Evolutionary conservation across 2,797 vertebrate genomes (phyloP).

Genomic region (Podargus strigoides): DNA sequence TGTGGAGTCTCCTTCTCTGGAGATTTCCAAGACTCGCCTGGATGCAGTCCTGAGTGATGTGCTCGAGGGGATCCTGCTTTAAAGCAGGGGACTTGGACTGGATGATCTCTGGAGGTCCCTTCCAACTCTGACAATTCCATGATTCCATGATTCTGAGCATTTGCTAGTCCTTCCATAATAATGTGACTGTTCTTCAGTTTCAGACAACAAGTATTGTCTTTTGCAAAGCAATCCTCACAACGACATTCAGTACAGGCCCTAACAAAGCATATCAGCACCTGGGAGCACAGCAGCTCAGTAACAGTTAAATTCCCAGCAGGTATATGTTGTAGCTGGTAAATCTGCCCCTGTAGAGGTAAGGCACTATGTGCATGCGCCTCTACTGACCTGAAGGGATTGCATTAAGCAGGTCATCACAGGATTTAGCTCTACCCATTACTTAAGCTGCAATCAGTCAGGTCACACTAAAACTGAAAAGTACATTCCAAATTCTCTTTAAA

Average conservation of each 20-base stretch:
- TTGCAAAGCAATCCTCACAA: background rate
- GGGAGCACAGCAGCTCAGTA: background rate
- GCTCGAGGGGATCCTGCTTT: too few species aligned
- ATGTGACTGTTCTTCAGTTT: background rate
- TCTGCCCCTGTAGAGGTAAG: background rate
- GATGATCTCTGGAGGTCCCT: too few species aligned
- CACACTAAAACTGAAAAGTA: background rate
- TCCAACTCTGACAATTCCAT: too few species aligned
- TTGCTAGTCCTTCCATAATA: background rate
- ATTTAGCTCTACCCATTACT: slow-evolving; percentile 12
- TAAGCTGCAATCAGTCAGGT: background rate
- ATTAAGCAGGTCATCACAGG: background rate
- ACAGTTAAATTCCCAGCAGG: background rate
- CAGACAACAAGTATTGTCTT: background rate
- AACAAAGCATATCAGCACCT: background rate
- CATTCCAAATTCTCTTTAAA: background rate
- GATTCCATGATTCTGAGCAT: too few species aligned
- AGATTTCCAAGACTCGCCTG: too few species aligned
- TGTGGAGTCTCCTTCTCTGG: too few species aligned
- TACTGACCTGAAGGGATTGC: background rate
- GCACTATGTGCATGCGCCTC: background rate
- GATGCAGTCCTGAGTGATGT: too few species aligned
- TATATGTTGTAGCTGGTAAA: background rate
- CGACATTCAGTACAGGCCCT: background rate
- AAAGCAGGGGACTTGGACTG: too few species aligned